Conservation (phyloP, 2,797 vertebrate genomes). For the Schizothorax lantsangensis region DNA sequence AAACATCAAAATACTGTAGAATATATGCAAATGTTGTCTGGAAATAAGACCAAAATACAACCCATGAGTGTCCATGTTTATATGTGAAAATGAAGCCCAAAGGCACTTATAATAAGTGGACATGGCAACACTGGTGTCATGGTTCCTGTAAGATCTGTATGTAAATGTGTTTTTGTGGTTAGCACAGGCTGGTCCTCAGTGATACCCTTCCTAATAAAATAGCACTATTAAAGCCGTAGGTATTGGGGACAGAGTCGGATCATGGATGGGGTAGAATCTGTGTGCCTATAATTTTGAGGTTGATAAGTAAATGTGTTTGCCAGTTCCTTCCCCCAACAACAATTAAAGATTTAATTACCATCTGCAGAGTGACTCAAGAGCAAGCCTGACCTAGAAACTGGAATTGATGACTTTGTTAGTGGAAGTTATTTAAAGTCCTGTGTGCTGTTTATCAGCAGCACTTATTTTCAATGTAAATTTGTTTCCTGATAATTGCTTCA, state of each 20-base stretch:
- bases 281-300: constrained; percentile 76
- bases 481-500: constrained; percentile 40
- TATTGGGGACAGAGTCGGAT: constrained; percentile 63
- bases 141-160: background rate
- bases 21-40: background rate
- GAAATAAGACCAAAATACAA: background rate
- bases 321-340: constrained; percentile 73
- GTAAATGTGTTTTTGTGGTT: constrained; percentile 7
- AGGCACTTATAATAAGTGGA: background rate
- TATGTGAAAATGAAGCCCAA: background rate
- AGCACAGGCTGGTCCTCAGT: constrained; percentile 61
- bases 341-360: constrained; percentile 82
- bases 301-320: constrained; percentile 81
- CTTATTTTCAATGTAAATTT: constrained; percentile 35
- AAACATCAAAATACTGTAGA: background rate
- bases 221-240: constrained; percentile 74
- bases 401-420: constrained; percentile 56
- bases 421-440: constrained; percentile 41
- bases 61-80: background rate
- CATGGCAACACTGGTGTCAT: background rate
- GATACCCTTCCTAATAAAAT: constrained; percentile 75
- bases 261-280: constrained; percentile 69
- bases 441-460: constrained; percentile 28
- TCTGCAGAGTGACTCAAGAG: constrained; percentile 73
- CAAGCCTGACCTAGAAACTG: constrained; percentile 68